Evolutionary conservation across 2,113 vertebrate species (phyloP).

Genomic region (Oostethus manadensis): DNA sequence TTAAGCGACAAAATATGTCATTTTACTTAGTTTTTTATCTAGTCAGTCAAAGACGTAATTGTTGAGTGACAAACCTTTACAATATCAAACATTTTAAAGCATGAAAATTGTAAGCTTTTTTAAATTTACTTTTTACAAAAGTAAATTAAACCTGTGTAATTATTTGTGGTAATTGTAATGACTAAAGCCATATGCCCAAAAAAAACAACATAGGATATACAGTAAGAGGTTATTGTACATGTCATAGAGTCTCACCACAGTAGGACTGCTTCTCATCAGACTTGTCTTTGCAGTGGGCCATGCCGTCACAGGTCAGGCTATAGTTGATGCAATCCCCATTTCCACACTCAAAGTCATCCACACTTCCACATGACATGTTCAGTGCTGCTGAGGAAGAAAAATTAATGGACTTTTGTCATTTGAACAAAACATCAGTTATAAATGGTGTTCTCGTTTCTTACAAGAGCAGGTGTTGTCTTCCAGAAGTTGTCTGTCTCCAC

Average conservation of each 20-base stretch:
- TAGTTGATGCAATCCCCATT: conserved; percentile 93
- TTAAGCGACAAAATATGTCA: no score
- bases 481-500: conserved; percentile 84
- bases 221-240: background rate
- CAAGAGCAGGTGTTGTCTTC: conserved; percentile 83
- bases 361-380: conserved; percentile 84
- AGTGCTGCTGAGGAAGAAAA: conserved; percentile 61
- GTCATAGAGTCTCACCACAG: conserved; percentile 75
- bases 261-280: conserved; percentile 96
- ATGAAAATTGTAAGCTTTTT: no score
- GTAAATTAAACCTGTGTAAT: no score
- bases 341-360: conserved; percentile 91
- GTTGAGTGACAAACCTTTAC: no score
- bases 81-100: no score
- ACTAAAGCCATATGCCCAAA: no score
- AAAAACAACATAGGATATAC: background rate
- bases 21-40: no score
- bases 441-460: background rate
- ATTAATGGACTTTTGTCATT: background rate
- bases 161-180: no score
- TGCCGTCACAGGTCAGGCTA: conserved; percentile 85
- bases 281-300: conserved; percentile 94
- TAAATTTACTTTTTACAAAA: no score
- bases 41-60: no score
- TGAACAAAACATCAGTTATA: background rate